A percentile compares a stretch with the other conserved stretches of the same genome.
phyloP scores from a whole-genome alignment of 2,113 vertebrate genomes.

The Pardalotus punctatus region DNA sequence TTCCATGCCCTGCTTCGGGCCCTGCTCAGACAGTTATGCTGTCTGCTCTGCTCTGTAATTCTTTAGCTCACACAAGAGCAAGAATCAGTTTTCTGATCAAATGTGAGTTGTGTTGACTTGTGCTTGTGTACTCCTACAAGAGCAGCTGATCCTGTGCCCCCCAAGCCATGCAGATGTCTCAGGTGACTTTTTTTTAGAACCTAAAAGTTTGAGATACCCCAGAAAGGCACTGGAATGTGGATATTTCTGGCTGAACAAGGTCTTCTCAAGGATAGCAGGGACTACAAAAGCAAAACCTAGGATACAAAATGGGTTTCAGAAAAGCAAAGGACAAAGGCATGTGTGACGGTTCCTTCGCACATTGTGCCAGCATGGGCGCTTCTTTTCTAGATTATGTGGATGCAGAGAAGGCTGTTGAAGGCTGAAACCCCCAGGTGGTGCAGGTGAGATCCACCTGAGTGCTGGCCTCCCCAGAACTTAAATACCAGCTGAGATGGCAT shows the following conservation, averaged over 20 bases:
- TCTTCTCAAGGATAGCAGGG: neutral
- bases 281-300: neutral
- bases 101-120: neutral
- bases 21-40: neutral
- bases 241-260: neutral
- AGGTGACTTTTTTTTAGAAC: neutral
- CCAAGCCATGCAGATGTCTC: neutral
- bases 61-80: neutral
- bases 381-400: neutral
- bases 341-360: neutral
- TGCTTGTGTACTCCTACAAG: neutral
- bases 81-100: neutral
- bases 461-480: neutral
- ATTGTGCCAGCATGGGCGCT: accelerated
- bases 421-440: neutral
- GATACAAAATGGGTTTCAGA: neutral
- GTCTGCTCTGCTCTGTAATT: neutral
- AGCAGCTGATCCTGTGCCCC: neutral
- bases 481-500: neutral
- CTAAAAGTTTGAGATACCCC: neutral
- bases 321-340: neutral
- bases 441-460: neutral
- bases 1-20: neutral
- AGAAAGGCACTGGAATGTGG: neutral
- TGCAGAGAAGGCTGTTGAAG: neutral